Conservation (phyloP, 2,888 invertebrate species). For the Conops quadrifasciatus region DNA sequence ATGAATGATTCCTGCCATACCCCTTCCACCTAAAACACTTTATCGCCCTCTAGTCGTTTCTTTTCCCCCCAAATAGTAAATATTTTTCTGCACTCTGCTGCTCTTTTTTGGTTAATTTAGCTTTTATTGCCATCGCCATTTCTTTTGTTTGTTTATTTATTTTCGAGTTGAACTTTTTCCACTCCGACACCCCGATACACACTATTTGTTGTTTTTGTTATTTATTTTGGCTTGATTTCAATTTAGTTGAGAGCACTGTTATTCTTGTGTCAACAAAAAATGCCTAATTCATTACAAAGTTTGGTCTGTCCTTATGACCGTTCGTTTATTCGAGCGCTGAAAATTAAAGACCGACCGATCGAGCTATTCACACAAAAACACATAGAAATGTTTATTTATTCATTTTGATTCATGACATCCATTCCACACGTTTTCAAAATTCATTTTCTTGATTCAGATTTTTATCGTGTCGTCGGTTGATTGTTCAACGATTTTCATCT, state of each 20-base stretch:
- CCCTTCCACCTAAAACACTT: neutral
- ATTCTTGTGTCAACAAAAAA: slow-evolving; percentile 8
- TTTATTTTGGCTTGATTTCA: slow-evolving; percentile 15
- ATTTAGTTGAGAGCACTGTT: slow-evolving; percentile 16
- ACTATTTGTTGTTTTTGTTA: neutral
- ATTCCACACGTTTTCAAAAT: too few species aligned
- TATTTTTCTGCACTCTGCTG: neutral
- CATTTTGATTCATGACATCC: too few species aligned
- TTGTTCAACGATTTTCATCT: neutral
- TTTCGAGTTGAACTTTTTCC: neutral
- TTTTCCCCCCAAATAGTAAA: neutral
- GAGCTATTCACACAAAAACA: too few species aligned
- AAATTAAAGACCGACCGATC: too few species aligned
- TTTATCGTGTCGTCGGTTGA: too few species aligned
- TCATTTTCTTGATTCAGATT: too few species aligned
- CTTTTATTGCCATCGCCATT: neutral
- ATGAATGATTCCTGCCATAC: slow-evolving; percentile 21
- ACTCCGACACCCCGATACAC: too few species aligned
- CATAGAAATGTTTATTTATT: too few species aligned
- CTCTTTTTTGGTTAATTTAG: neutral
- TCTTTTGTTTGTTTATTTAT: neutral
- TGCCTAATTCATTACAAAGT: neutral
- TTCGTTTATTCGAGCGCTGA: too few species aligned
- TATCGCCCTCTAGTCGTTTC: neutral
- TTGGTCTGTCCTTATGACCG: neutral